These are phyloP conservation scores for Podarcis cretensis DNA, from an alignment of 2,113 vertebrate species.

Conservation along the genomic window DNA sequence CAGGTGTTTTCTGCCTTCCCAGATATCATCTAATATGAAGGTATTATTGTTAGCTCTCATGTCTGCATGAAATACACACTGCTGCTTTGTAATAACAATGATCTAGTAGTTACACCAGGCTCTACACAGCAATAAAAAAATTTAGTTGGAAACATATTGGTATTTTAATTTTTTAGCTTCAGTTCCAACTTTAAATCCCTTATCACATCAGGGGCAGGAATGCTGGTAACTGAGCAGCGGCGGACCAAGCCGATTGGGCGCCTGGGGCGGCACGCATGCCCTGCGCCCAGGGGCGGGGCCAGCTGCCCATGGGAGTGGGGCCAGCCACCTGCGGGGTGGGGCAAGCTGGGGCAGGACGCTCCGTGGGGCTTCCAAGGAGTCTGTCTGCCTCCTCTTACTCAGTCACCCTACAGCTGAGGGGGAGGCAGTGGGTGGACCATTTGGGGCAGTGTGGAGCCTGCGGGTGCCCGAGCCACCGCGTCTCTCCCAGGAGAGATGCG, in stretches of 20 bases:
- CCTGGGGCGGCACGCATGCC: too few species aligned
- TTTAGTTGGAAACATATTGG: constrained; percentile 9
- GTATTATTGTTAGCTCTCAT: background rate
- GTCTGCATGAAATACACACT: background rate
- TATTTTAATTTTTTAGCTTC: background rate
- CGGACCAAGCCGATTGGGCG: fast-evolving
- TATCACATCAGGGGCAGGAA: background rate
- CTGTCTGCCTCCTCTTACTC: too few species aligned
- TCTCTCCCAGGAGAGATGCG: too few species aligned
- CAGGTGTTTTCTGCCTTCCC: background rate
- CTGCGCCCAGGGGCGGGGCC: too few species aligned
- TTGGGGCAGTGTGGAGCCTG: too few species aligned
- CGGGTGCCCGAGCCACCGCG: too few species aligned
- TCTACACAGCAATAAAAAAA: background rate
- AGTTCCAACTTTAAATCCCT: background rate
- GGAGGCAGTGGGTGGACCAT: too few species aligned
- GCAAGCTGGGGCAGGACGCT: too few species aligned
- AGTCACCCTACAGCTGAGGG: too few species aligned
- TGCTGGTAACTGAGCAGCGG: background rate
- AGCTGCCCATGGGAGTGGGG: too few species aligned
- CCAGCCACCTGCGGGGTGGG: too few species aligned
- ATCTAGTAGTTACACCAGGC: background rate
- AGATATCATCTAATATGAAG: background rate
- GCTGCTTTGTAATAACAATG: background rate
- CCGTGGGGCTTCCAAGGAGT: too few species aligned